Base-by-base conservation (phyloP, 2,888 invertebrate genomes). In the Phyllotreta cruciferae region DNA sequence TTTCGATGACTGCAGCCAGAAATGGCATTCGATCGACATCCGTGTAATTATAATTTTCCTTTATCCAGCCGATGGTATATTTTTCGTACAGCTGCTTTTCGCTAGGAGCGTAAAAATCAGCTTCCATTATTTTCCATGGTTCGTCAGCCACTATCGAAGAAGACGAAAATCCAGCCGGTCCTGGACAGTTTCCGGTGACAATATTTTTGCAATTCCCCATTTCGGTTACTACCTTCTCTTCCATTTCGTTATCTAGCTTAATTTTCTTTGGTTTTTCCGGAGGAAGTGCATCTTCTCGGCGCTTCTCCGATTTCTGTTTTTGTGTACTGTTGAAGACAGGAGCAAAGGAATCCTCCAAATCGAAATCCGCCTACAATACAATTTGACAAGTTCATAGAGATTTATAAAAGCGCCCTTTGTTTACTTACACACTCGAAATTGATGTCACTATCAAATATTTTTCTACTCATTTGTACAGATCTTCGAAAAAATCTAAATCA, bases 41-140 rank as follows among this genome's bases (percentile, higher is more conserved):
- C 49, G 74, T 74, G 9, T 56, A 34, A 1, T 44, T 47, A 57
- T 52, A 57, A 24, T 60, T 62, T 24, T 66, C 66, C 67, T 78
- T 77, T 42, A 78, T 76, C 78, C 78, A 79, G 5, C 70, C 69
- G 50, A 79, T 78, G 57, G 74, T 77, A 60, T 76, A 79, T 64
- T 71, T 73, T 24, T 75, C 74, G 52, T 62, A 67, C 7, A 71
- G 55, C 55, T 63, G 58, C 36, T 62, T 54, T 7, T 37, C 47
- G 44, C 64, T 55, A 10, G 36, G 9, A 3, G 62, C 14, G 41
- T 52, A 52, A 58, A 70, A 70, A 66, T 78, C 78, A 42, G 64
- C 62, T 6, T 52, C 63, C 75, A 78, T 74, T 49, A 72, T 67
- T 37, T 64, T 54, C 78, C 78, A 79, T 2, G 73, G 71, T 5